Evolutionary conservation across 1,140 invertebrate species (phyloP), one percentile per base, ranked within the genome.

Genomic region (Orchesella cincta): DNA sequence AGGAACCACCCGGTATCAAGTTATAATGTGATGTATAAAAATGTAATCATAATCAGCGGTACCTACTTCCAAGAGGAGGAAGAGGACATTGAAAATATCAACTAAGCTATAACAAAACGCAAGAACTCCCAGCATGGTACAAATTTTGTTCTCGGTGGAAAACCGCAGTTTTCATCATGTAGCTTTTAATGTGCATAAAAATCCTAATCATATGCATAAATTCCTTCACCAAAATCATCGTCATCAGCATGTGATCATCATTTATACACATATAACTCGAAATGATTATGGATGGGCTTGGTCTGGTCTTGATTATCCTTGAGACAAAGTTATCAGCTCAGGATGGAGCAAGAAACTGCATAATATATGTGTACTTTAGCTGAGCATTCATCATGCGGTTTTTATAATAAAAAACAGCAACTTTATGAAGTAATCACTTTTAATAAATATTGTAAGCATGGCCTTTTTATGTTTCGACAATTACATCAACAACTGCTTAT

Each of bases 1-100:
- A 46, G 39, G 20, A 57, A 67, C 62, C 62, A 67, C 62, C 62
- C 62, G 62, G 62, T 33, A 67, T 67, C 12, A 67, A n/a, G n/a
- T n/a, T n/a, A n/a, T n/a, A n/a, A n/a, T n/a, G n/a, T n/a, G n/a
- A 33, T 33, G 29, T 29, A 23, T 57, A 57, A 57, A 67, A 62
- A 12, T 67, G 31, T 67, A 33, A 67, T 67, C 62, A 33, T 67
- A 12, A 31, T 18, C 62, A 31, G 23, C 23, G 52, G 23, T 57
- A 46, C 39, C 39, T 46, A 46, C 39, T 8, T 46, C 5, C 39
- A 18, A 57, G 31, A 33, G 62, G 12, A 23, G 29, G 33, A 67
- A 67, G 14, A 12, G 23, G 62, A n/a, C 26, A 67, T 12, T 31
- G 62, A 33, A 67, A 67, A 57, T 57, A 67, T 67, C 33, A 31